Conservation (phyloP, 1,140 invertebrate genomes). For the Drosophila littoralis region DNA sequence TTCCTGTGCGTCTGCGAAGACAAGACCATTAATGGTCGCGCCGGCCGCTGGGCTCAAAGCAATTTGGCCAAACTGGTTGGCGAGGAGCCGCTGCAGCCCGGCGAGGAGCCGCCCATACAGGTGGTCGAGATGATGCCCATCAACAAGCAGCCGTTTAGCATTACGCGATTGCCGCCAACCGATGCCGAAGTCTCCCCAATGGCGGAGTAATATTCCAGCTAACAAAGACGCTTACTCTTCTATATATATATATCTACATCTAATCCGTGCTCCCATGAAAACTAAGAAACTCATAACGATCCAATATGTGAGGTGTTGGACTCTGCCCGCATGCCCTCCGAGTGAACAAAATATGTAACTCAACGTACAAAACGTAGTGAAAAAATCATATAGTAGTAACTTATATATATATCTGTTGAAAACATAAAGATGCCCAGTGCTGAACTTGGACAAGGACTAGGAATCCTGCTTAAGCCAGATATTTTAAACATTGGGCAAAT, state of each 20-base stretch:
- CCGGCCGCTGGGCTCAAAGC: conserved; percentile 88
- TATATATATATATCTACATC: conserved; percentile 20
- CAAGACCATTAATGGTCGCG: conserved; percentile 87
- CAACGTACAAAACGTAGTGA: conserved; percentile 43
- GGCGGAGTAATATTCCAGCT: conserved; percentile 48
- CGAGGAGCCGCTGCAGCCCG: conserved; percentile 83
- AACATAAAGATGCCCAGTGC: not conserved
- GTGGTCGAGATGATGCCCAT: conserved; percentile 83
- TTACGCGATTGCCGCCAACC: conserved; percentile 59
- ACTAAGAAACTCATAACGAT: conserved; percentile 30
- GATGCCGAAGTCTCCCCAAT: conserved; percentile 70
- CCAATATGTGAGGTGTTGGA: conserved; percentile 45
- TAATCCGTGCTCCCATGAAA: conserved; percentile 20
- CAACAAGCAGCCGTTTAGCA: conserved; percentile 83
- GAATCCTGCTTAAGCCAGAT: too few relatives aligned
- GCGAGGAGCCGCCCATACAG: conserved; percentile 79
- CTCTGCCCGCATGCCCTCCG: conserved; percentile 16
- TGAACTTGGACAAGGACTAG: too few relatives aligned
- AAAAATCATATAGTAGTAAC: conserved; percentile 8
- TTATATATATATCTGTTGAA: conserved; percentile 47
- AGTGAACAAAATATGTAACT: conserved; percentile 32
- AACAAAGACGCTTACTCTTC: conserved; percentile 12
- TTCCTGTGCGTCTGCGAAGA: conserved; percentile 98
- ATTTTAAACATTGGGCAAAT: conserved; percentile 9
- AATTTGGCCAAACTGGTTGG: conserved; percentile 87